Base-by-base conservation (phyloP, 2,888 invertebrate genomes). In the Cacoxenus indagator region DNA sequence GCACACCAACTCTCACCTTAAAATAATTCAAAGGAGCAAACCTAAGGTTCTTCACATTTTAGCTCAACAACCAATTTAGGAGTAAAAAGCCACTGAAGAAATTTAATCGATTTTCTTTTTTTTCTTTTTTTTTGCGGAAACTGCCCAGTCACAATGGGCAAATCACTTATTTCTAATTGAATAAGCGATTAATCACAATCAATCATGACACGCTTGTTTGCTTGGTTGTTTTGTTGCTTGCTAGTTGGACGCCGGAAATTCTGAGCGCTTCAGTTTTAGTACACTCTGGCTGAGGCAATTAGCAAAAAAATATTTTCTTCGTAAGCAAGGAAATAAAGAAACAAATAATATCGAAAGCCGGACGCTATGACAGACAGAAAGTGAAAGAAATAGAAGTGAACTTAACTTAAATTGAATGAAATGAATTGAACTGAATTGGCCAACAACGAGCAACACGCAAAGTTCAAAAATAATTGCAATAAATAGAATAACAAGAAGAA, bases 81-180 rank as follows among this genome's bases (percentile, higher is more conserved):
- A n/a, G n/a, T n/a, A n/a, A n/a, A n/a, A n/a, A n/a, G n/a, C n/a
- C n/a, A n/a, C n/a, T n/a, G n/a, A n/a, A n/a, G n/a, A n/a, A n/a
- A n/a, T n/a, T n/a, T n/a, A n/a, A n/a, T n/a, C n/a, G n/a, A n/a
- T n/a, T n/a, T n/a, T n/a, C n/a, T n/a, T n/a, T n/a, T n/a, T n/a
- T n/a, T n/a, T 43, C 45, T n/a, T 43, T 3, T 2, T 2, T n/a
- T 43, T 43, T n/a, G n/a, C 57, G 6, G 8, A 45, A 45, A 62
- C 22, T 24, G 24, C 14, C 61, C 43, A 62, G 24, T 62, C 61
- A 62, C n/a, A n/a, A 43, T 62, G 61, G 24, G 14, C 45, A 62
- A 62, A 62, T 62, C 61, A 62, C 61, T 62, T 62, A 62, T 62
- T 62, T 62, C 61, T 62, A 62, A 62, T 62, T 62, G 61, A 62